Evolutionary conservation across 1,140 invertebrate species (phyloP).

Genomic region (Bombus huntii): DNA sequence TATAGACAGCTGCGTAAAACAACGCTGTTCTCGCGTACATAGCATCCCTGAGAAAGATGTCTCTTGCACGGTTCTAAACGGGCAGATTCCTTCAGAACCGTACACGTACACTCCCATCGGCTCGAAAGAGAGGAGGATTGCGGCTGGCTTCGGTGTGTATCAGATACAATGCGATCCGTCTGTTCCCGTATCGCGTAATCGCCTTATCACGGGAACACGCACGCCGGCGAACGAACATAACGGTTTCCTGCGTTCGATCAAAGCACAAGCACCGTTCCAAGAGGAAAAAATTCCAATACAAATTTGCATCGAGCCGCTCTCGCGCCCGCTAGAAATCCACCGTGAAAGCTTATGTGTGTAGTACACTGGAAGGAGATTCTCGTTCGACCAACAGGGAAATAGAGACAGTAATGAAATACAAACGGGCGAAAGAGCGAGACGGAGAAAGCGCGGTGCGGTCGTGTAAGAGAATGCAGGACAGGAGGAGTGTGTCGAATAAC

Average conservation of each 20-base stretch:
- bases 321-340: slow-evolving; percentile 2
- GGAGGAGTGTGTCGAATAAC: slow-evolving; percentile 70
- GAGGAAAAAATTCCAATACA: slow-evolving; percentile 33
- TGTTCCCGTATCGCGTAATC: slow-evolving; percentile 57
- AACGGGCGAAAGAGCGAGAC: slow-evolving; percentile 12
- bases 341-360: slow-evolving; percentile 29
- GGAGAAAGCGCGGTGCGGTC: slow-evolving; percentile 24
- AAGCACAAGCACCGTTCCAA: slow-evolving; percentile 28
- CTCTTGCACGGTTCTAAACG: background rate
- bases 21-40: background rate
- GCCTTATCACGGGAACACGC: slow-evolving; percentile 51
- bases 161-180: slow-evolving; percentile 48
- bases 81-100: background rate
- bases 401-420: background rate
- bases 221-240: slow-evolving; percentile 44
- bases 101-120: background rate
- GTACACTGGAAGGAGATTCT: background rate
- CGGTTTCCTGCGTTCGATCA: slow-evolving; percentile 56
- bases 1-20: background rate
- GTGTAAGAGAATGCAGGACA: slow-evolving; percentile 52
- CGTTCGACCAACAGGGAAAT: background rate
- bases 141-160: slow-evolving; percentile 10
- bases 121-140: background rate
- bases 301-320: slow-evolving; percentile 39
- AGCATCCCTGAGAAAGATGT: slow-evolving; percentile 24